phyloP scores from a whole-genome alignment of 2,888 invertebrate genomes.

The Hydropsyche betteni region DNA sequence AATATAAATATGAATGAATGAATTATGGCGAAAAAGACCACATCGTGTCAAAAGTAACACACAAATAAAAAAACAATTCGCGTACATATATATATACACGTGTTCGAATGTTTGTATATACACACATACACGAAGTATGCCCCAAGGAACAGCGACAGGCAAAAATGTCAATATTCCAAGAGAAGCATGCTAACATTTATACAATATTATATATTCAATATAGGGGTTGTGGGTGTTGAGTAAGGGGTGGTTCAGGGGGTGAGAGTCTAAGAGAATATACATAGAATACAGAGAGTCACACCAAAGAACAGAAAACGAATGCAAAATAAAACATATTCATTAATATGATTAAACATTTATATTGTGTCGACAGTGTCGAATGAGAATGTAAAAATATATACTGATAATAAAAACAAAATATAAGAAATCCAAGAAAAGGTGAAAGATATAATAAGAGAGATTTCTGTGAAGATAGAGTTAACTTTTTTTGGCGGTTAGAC shows the following conservation, averaged over 20 bases:
- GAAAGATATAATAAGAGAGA: constrained; percentile 11
- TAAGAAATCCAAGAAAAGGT: neutral
- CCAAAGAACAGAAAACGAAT: constrained; percentile 26
- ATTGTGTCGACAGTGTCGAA: constrained; percentile 20
- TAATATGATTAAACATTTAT: constrained; percentile 17
- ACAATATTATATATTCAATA: no score
- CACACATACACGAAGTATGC: constrained; percentile 19
- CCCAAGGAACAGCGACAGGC: constrained; percentile 41
- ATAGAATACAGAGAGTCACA: constrained; percentile 32
- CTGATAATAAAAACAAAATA: constrained; percentile 9
- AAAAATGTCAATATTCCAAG: constrained; percentile 41
- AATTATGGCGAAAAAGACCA: constrained; percentile 25
- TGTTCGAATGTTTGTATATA: no score
- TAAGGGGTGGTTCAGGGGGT: neutral
- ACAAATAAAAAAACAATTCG: constrained; percentile 24
- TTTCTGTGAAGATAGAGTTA: neutral
- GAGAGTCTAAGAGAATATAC: constrained; percentile 17
- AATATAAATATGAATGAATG: constrained; percentile 26
- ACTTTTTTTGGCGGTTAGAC: neutral
- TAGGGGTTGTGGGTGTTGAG: neutral
- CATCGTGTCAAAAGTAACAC: constrained; percentile 31
- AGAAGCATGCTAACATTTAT: constrained; percentile 37
- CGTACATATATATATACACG: constrained; percentile 12
- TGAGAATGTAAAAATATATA: constrained; percentile 13
- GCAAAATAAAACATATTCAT: constrained; percentile 7